A percentile compares a stretch with the other conserved stretches of the same genome.
Conservation (phyloP, 1,140 invertebrate species). For the Leptinotarsa lineolata region DNA sequence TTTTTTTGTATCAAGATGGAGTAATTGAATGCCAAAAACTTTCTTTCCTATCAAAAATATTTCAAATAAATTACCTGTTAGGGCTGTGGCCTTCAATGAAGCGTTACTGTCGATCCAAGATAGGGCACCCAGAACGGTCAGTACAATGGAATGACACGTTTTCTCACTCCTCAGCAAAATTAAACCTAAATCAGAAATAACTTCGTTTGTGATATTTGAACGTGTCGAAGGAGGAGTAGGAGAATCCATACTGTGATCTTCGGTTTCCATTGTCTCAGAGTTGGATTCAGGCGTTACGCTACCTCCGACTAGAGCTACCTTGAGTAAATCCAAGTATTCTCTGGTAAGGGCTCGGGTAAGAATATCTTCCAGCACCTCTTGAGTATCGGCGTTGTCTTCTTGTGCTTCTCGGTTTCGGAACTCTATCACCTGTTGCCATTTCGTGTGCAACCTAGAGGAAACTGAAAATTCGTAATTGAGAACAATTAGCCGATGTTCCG, state of each 20-base stretch:
- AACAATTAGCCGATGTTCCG: background rate
- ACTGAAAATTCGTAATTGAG: slow-evolving; percentile 58
- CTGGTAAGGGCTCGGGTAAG: slow-evolving; percentile 82
- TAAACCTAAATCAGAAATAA: slow-evolving; percentile 71
- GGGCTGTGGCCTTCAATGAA: slow-evolving; percentile 73
- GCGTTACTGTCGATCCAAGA: slow-evolving; percentile 84
- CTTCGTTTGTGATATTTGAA: slow-evolving; percentile 65
- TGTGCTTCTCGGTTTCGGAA: slow-evolving; percentile 69
- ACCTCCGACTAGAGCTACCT: slow-evolving; percentile 62
- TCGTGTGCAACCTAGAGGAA: slow-evolving; percentile 72
- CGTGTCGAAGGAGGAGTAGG: slow-evolving; percentile 58
- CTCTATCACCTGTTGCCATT: slow-evolving; percentile 82
- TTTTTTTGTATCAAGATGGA: too few species aligned
- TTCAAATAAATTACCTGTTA: slow-evolving; percentile 59
- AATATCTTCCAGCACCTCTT: slow-evolving; percentile 88
- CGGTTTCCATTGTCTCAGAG: slow-evolving; percentile 69
- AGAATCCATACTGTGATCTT: slow-evolving; percentile 67
- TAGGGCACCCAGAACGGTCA: slow-evolving; percentile 71
- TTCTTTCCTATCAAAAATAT: background rate
- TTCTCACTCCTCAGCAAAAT: slow-evolving; percentile 67
- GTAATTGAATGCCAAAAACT: too few species aligned
- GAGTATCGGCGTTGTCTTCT: slow-evolving; percentile 78
- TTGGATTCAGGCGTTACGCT: slow-evolving; percentile 51
- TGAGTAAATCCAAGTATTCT: slow-evolving; percentile 84
- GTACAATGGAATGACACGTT: slow-evolving; percentile 68